These are phyloP conservation scores for Cerastis leucographa DNA, from an alignment of 2,888 invertebrate genomes.

Conservation along the genomic window DNA sequence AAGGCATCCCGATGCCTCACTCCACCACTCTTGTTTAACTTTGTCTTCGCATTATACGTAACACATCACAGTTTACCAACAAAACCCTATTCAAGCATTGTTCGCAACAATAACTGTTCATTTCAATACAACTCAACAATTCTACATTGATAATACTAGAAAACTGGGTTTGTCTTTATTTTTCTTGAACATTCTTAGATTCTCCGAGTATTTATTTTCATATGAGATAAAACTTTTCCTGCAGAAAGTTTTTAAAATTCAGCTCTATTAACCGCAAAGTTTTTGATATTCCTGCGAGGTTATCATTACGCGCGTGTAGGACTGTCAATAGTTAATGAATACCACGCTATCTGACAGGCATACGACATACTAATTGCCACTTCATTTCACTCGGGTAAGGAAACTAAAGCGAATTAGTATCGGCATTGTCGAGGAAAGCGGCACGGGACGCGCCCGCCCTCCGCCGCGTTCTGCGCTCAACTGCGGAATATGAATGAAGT, in stretches of 20 bases:
- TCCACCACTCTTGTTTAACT: slow-evolving; percentile 58
- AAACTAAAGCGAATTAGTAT: slow-evolving; percentile 69
- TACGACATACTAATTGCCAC: slow-evolving; percentile 63
- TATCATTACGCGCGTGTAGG: slow-evolving; percentile 19
- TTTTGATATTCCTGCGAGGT: slow-evolving; percentile 56
- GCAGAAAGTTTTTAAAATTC: slow-evolving; percentile 66
- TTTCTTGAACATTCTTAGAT: slow-evolving; percentile 51
- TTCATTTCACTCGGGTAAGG: slow-evolving; percentile 69
- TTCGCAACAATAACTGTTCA: slow-evolving; percentile 29
- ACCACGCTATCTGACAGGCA: slow-evolving; percentile 48
- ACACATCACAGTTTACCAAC: slow-evolving; percentile 43
- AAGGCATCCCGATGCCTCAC: slow-evolving; percentile 80
- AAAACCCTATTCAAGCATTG: slow-evolving; percentile 49
- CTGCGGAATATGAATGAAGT: slow-evolving; percentile 81
- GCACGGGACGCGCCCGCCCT: slow-evolving; percentile 75
- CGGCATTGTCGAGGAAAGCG: slow-evolving; percentile 63
- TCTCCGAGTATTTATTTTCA: slow-evolving; percentile 59
- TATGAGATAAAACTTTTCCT: slow-evolving; percentile 65
- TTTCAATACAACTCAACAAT: slow-evolving; percentile 32
- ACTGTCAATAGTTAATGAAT: slow-evolving; percentile 39
- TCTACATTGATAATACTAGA: slow-evolving; percentile 15
- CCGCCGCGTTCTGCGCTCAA: slow-evolving; percentile 83
- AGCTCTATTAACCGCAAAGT: slow-evolving; percentile 58
- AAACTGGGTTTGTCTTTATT: slow-evolving; percentile 26
- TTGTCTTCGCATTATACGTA: slow-evolving; percentile 48